Evolutionary conservation across 2,797 vertebrate genomes (phyloP), one percentile per base, ranked within the genome.

Genomic region (Nyctibius grandis): DNA sequence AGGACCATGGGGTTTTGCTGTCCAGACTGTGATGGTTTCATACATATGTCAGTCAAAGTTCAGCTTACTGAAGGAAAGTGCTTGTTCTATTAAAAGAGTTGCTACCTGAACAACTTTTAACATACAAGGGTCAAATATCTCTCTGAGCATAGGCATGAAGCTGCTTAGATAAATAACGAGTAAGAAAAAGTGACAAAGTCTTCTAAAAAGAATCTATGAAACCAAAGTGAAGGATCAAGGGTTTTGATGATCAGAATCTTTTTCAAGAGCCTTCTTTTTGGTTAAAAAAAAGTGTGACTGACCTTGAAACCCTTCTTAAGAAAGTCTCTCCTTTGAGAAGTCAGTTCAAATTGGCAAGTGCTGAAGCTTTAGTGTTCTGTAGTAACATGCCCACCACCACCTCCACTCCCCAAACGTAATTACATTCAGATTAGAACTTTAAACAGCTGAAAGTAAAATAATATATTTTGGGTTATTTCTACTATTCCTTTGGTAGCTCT

Each of bases 391-490:
- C 70, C 70, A 53, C 68, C 69, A 84, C 89, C 94, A 50, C 92
- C 85, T 84, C 70, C 63, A 29, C 77, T 79, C 70, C 51, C 59
- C 15, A 91, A 65, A 9, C 28, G 63, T 59, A 93, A 94, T 95
- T 92, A 89, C 93, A 94, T 91, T 96, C 80, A 69, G 77, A 92
- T 93, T 92, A 93, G 91, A 93, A 86, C 47, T 77, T 94, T 85
- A 87, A 93, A 73, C 60, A 79, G 84, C 50, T 92, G 88, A 85
- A 94, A 94, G 38, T 79, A 17, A 94, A 96, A 87, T 89, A 9
- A 79, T 45, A 18, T 74, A 63, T 90, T 95, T 90, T 42, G 86
- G 54, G 74, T 89, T 94, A 60, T 76, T 92, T 93, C 63, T 87
- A 48, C 83, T 90, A 79, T 59, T 86, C 59, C 17, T 85, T 79